Percentiles rank a stretch among this genome's conserved stretches.
phyloP scores from a whole-genome alignment of 2,113 vertebrate genomes.

The Nothobranchius kuhntae region DNA sequence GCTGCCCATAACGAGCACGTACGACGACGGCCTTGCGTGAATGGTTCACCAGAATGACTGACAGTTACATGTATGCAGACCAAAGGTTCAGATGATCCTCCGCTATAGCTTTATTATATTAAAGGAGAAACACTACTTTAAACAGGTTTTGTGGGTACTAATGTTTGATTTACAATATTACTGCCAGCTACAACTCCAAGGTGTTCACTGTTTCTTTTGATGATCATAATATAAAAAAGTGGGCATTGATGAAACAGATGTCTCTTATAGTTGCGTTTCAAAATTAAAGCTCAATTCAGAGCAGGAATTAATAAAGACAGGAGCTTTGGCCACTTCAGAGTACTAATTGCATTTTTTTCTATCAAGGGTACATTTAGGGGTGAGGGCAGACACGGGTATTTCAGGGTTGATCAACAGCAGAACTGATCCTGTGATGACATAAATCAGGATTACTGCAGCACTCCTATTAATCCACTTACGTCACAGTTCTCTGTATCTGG shows the following conservation, averaged over 20 bases:
- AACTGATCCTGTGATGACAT: conserved; percentile 54
- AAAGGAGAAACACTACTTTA: no score
- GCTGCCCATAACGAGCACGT: no score
- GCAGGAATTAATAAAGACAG: conserved; percentile 37
- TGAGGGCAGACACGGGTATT: conserved; percentile 30
- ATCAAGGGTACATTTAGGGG: conserved; percentile 25
- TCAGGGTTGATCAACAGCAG: conserved; percentile 30
- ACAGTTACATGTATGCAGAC: no score
- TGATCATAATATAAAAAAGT: neutral
- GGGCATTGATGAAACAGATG: conserved; percentile 14
- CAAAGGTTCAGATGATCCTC: no score
- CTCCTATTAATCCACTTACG: conserved; percentile 66
- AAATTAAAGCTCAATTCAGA: conserved; percentile 39
- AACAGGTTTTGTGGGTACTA: no score
- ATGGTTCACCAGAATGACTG: no score
- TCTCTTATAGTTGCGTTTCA: conserved; percentile 18
- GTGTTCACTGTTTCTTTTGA: no score
- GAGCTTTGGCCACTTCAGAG: conserved; percentile 34
- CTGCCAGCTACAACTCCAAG: neutral
- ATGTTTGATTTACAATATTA: no score
- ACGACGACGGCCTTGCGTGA: no score
- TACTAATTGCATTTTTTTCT: conserved; percentile 46
- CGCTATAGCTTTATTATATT: no score
- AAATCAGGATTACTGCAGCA: conserved; percentile 68
- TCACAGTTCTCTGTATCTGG: conserved; percentile 45